Conservation (phyloP, 2,113 vertebrate species). For the Carassius carassius region DNA sequence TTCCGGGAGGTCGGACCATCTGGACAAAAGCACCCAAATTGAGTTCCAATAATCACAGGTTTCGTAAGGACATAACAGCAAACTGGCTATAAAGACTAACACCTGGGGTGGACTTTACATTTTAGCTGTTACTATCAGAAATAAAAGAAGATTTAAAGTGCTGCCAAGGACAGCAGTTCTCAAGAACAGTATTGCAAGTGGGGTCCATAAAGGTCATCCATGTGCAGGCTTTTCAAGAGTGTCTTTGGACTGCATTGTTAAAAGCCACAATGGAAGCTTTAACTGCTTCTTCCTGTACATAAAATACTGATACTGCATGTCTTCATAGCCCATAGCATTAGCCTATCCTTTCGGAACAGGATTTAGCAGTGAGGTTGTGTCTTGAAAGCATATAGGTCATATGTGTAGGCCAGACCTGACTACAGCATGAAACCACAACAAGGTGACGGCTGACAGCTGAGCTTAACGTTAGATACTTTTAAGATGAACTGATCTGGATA, state of each 20-base stretch:
- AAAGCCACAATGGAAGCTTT: constrained; percentile 1
- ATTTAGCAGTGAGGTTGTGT: background rate
- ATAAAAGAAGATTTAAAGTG: constrained; percentile 15
- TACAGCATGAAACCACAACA: background rate
- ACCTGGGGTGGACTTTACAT: background rate
- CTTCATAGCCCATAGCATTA: background rate
- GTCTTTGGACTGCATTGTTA: constrained; percentile 11
- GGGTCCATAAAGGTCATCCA: constrained; percentile 10
- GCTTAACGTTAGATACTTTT: background rate
- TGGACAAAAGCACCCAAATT: background rate
- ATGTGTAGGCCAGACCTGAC: background rate
- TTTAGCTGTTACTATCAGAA: constrained; percentile 13
- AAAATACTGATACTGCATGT: background rate
- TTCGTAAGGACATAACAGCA: background rate
- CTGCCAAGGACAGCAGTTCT: background rate
- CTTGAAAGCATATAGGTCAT: background rate
- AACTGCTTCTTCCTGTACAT: background rate
- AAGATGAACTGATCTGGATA: constrained; percentile 18
- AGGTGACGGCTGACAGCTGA: constrained; percentile 4
- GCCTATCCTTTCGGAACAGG: background rate
- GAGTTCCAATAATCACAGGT: constrained; percentile 1
- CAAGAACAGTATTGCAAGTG: background rate
- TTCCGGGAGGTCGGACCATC: background rate
- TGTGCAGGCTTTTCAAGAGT: background rate
- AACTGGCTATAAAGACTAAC: background rate